A percentile compares a stretch with the other conserved stretches of the same genome.
These are phyloP conservation scores for Ostrea denselamellosa DNA, from an alignment of 1,140 invertebrate species.

Conservation along the genomic window DNA sequence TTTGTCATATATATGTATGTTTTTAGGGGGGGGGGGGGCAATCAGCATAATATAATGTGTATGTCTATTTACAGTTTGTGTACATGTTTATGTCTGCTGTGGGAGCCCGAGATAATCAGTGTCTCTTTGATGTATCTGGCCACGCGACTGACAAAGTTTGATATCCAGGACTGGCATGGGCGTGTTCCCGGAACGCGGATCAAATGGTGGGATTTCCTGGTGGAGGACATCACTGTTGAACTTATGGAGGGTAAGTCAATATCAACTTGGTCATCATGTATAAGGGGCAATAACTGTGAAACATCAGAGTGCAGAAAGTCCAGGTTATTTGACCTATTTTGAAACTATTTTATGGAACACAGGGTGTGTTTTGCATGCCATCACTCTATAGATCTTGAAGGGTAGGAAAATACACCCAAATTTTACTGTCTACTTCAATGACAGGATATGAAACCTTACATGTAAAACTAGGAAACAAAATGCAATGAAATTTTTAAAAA, in stretches of 20 bases:
- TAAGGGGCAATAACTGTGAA: background rate
- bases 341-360: no score
- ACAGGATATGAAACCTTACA: no score
- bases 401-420: background rate
- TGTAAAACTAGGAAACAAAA: no score
- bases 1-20: no score
- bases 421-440: no score
- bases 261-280: background rate
- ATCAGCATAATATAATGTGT: background rate
- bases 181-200: slow-evolving; percentile 84
- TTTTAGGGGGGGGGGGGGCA: no score
- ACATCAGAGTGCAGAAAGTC: background rate
- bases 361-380: background rate
- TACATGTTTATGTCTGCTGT: slow-evolving; percentile 97
- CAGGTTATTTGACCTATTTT: background rate
- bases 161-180: slow-evolving; percentile 92
- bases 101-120: slow-evolving; percentile 99
- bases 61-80: slow-evolving; percentile 86
- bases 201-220: slow-evolving; percentile 99
- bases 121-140: slow-evolving; percentile 98
- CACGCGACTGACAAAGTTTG: slow-evolving; percentile 91
- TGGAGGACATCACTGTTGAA: slow-evolving; percentile 97
- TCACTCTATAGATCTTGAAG: background rate
- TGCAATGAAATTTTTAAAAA: no score
- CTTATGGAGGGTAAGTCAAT: slow-evolving; percentile 88